These are phyloP conservation scores for Gobio gobio DNA, from an alignment of 2,113 vertebrate species.

Conservation along the genomic window DNA sequence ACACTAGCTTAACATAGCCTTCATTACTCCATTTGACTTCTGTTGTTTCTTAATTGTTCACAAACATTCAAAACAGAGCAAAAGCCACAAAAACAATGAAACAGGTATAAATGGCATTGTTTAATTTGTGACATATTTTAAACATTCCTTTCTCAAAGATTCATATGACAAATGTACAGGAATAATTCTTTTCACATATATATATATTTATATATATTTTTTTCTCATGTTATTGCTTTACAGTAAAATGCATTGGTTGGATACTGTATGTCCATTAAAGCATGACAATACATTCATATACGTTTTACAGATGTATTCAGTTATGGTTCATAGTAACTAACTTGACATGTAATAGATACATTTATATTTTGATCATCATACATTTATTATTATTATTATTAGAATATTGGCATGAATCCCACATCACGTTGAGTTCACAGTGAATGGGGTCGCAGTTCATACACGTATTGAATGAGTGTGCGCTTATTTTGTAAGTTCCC, in stretches of 20 bases:
- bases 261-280: conserved; percentile 78
- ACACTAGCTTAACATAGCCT: no score
- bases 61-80: neutral
- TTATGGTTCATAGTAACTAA: conserved; percentile 80
- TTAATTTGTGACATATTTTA: conserved; percentile 64
- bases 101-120: conserved; percentile 67
- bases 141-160: conserved; percentile 65
- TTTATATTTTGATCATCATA: conserved; percentile 63
- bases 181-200: conserved; percentile 69
- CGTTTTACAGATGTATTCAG: conserved; percentile 82
- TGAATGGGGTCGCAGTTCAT: conserved; percentile 90
- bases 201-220: conserved; percentile 65
- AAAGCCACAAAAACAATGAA: conserved; percentile 43
- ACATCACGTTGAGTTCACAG: conserved; percentile 96
- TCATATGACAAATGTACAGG: conserved; percentile 71
- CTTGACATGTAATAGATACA: conserved; percentile 74
- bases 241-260: conserved; percentile 82
- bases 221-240: conserved; percentile 82
- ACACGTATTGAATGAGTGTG: conserved; percentile 52
- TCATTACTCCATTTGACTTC: no score
- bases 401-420: conserved; percentile 88
- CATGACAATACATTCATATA: conserved; percentile 85
- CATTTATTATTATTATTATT: conserved; percentile 72
- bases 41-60: no score
- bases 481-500: conserved; percentile 55